Conservation (phyloP, 2,888 invertebrate species). For the Meteorus colon region DNA sequence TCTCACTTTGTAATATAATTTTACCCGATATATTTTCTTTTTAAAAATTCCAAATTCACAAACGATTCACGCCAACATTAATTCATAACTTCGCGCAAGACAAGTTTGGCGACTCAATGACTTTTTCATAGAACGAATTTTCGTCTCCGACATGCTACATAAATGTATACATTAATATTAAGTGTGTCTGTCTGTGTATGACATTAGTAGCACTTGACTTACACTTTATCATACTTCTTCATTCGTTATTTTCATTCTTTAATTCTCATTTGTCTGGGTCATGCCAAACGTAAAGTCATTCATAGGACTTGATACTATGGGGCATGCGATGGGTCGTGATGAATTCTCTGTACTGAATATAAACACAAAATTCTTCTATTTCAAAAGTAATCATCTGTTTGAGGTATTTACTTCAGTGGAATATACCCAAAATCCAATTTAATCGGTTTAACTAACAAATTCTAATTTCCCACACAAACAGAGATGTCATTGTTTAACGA, state of each 20-base stretch:
- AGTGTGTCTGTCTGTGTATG: background rate
- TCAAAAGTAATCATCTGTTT: too few species aligned
- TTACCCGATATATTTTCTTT: constrained; percentile 16
- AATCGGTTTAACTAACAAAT: too few species aligned
- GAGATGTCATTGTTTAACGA: too few species aligned
- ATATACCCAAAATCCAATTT: too few species aligned
- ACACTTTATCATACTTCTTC: background rate
- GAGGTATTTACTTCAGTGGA: too few species aligned
- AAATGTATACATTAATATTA: background rate
- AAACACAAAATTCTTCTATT: too few species aligned
- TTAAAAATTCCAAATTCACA: constrained; percentile 41
- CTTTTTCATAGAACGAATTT: constrained; percentile 23
- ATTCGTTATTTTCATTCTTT: background rate
- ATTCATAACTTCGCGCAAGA: constrained; percentile 43
- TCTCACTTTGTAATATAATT: background rate
- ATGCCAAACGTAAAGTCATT: background rate
- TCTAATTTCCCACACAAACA: too few species aligned
- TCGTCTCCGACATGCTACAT: background rate
- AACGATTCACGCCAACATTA: constrained; percentile 50
- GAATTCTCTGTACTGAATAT: too few species aligned
- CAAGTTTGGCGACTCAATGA: constrained; percentile 14
- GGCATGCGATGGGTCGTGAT: background rate
- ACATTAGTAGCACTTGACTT: background rate
- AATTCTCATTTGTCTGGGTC: background rate
- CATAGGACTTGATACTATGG: background rate